phyloP scores from a whole-genome alignment of 2,113 vertebrate species.

The Aptenodytes forsteri region DNA sequence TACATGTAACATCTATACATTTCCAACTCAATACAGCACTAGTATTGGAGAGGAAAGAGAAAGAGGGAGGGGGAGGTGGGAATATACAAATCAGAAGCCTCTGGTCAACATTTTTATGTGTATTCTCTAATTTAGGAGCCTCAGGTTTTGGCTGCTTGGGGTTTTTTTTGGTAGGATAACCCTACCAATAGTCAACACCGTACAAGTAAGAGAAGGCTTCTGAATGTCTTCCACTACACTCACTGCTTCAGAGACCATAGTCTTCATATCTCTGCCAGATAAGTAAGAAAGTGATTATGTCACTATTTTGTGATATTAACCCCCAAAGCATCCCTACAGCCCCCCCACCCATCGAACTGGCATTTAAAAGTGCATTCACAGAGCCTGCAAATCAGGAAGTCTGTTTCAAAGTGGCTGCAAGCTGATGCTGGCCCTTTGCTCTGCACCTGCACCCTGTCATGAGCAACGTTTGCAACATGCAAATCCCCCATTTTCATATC shows the following conservation, averaged over 20 bases:
- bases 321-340: background rate
- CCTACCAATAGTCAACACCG: background rate
- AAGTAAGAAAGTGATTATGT: background rate
- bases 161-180: background rate
- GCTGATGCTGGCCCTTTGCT: background rate
- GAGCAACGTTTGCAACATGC: background rate
- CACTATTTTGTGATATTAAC: background rate
- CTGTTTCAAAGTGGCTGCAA: background rate
- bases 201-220: background rate
- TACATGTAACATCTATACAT: conserved; percentile 73
- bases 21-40: conserved; percentile 45
- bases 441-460: conserved; percentile 12
- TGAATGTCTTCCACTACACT: background rate
- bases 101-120: conserved; percentile 21
- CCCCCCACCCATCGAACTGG: background rate
- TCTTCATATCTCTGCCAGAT: background rate
- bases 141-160: background rate
- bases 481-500: conserved; percentile 4
- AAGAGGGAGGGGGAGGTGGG: background rate
- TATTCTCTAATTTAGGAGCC: conserved; percentile 5
- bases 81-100: conserved; percentile 49
- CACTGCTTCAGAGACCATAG: background rate
- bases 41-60: background rate
- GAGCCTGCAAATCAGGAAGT: background rate
- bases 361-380: background rate